These are phyloP conservation scores for Thripadectes ignobilis DNA, from an alignment of 2,797 vertebrate genomes.

Conservation along the genomic window DNA sequence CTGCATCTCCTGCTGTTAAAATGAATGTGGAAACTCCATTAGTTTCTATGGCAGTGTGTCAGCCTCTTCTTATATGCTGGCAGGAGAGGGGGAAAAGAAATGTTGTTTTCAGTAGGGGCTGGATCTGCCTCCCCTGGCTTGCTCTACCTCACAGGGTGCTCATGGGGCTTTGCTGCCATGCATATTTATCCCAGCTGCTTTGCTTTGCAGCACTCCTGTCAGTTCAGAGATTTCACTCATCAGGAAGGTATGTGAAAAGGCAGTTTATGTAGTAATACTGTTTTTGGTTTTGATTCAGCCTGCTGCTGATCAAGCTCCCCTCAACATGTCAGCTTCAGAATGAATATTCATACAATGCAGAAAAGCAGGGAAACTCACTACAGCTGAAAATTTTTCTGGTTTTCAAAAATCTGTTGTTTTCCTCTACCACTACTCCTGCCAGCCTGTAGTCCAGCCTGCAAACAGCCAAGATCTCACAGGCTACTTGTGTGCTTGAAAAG, in stretches of 20 bases:
- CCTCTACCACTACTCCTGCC: not conserved
- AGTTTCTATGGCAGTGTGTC: conserved; percentile 45
- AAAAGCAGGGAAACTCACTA: conserved; percentile 14
- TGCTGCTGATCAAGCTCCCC: conserved; percentile 57
- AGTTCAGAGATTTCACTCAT: conserved; percentile 50
- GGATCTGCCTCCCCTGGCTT: conserved; percentile 25
- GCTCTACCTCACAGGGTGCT: conserved; percentile 14
- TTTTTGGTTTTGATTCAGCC: conserved; percentile 53
- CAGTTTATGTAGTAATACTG: conserved; percentile 52
- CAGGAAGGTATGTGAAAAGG: conserved; percentile 54
- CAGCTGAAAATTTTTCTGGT: not conserved
- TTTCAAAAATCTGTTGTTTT: conserved; percentile 12
- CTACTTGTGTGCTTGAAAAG: not conserved
- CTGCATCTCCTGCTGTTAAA: conserved; percentile 47
- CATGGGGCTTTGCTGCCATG: conserved; percentile 2
- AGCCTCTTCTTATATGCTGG: conserved; percentile 26
- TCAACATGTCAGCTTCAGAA: not conserved
- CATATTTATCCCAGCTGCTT: conserved; percentile 61
- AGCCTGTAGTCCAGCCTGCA: not conserved
- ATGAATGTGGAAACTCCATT: conserved; percentile 62
- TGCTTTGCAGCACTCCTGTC: conserved; percentile 51
- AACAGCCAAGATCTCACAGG: not conserved
- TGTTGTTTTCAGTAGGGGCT: not conserved
- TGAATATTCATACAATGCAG: conserved; percentile 49
- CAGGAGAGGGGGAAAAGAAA: conserved; percentile 28